Conservation (phyloP, 1,140 invertebrate species). For the Rhagoletis pomonella region DNA sequence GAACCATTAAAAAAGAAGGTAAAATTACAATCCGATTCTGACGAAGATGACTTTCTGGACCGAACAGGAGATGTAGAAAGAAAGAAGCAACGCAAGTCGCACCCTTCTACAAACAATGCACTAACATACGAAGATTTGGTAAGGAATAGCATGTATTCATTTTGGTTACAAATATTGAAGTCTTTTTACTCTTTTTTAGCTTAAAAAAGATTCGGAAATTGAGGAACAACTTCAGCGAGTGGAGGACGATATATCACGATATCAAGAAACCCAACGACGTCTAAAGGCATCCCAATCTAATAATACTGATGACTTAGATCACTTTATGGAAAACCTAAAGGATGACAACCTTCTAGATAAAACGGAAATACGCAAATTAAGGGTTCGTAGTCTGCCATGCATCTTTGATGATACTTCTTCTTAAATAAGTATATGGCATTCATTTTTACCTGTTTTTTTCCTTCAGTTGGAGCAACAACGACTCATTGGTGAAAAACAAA, state of each 20-base stretch:
- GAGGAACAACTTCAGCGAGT: conserved; percentile 78
- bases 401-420: not conserved
- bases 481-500: conserved; percentile 82
- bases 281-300: conserved; percentile 61
- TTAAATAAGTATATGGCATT: not conserved
- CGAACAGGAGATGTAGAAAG: conserved; percentile 94
- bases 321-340: conserved; percentile 82
- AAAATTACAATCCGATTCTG: conserved; percentile 86
- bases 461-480: conserved; percentile 79
- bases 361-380: conserved; percentile 75
- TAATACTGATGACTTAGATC: conserved; percentile 80
- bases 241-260: conserved; percentile 77
- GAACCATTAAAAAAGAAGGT: conserved; percentile 80
- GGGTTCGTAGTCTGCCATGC: conserved; percentile 66
- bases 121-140: conserved; percentile 89
- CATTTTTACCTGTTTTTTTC: conserved; percentile 53
- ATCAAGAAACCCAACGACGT: conserved; percentile 70
- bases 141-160: conserved; percentile 60
- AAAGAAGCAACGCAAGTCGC: conserved; percentile 84
- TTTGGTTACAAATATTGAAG: not conserved
- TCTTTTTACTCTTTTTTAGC: conserved; percentile 74
- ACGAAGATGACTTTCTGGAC: conserved; percentile 97
- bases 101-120: conserved; percentile 76
- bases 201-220: conserved; percentile 81
- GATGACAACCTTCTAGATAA: conserved; percentile 74